Evolutionary conservation across 1,140 invertebrate species (phyloP), one percentile per base, ranked within the genome.

Genomic region (Drepana arcuata): DNA sequence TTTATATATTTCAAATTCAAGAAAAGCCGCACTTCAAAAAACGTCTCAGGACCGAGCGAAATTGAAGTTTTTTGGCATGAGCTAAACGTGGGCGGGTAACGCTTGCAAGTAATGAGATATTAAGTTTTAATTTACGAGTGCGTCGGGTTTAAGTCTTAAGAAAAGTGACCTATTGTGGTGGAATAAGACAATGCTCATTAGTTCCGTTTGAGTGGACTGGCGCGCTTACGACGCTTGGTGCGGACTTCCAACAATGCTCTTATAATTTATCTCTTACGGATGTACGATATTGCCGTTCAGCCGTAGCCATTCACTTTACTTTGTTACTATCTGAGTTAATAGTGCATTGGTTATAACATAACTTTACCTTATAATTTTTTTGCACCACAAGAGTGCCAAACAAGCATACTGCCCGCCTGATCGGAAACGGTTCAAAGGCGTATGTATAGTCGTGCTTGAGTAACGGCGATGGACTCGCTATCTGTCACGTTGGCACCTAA

Each of bases 131-230:
- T 74, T 74, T 74, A 78, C 61, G 68, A 65, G 48, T 65, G 52
- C 60, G 56, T 62, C 34, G 55, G 49, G 59, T 59, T 68, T 56
- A 55, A 64, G 60, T 66, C 70, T 73, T 74, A 73, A 78, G 73
- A 64, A 78, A 77, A 74, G 51, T 74, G 69, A 79, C 60, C 74
- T 72, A 79, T 79, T 79, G 67, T 74, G 60, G 62, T 61, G 42
- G 61, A 66, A 65, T 70, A 68, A 79, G 74, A 79, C 74, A 79
- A 79, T 60, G 67, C 56, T 52, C 44, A 34, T 79, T 79, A 73
- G 63, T 73, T 67, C 64, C 67, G 55, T 33, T 44, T 62, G 58
- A 74, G 54, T 68, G 63, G 65, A 59, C 61, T 31, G 42, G 56
- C 43, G 27, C 61, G 48, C 66, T 70, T 69, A 70, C 62, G 60